A percentile compares a stretch with the other conserved stretches of the same genome.
Conservation (phyloP, 2,888 invertebrate genomes). For the Julus scanicus region DNA sequence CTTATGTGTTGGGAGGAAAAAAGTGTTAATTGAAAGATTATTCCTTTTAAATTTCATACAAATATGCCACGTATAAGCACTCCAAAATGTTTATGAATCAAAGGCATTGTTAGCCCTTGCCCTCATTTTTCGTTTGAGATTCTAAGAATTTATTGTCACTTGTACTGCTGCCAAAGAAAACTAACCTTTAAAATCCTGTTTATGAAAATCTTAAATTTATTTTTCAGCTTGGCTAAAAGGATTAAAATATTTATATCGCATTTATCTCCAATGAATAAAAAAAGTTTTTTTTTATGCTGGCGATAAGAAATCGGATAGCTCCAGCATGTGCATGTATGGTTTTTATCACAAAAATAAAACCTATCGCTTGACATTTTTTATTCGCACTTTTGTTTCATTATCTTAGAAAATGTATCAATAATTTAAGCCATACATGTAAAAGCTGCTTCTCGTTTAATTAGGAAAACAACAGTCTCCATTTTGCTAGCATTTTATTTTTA, state of each 20-base stretch:
- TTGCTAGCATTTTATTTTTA: background rate
- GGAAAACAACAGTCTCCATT: background rate
- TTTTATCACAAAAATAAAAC: constrained; percentile 12
- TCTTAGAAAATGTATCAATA: constrained; percentile 20
- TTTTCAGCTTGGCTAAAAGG: constrained; percentile 17
- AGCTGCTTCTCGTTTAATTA: background rate
- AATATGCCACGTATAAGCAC: constrained; percentile 47
- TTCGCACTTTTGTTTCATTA: constrained; percentile 43
- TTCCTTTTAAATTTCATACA: constrained; percentile 18
- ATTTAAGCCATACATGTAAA: constrained; percentile 2
- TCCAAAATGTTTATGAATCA: constrained; percentile 43
- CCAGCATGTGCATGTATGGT: constrained; percentile 21
- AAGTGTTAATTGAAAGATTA: constrained; percentile 45
- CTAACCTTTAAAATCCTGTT: constrained; percentile 47
- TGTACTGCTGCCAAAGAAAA: constrained; percentile 29
- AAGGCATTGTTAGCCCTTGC: constrained; percentile 44
- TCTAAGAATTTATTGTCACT: constrained; percentile 44
- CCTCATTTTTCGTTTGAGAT: constrained; percentile 31
- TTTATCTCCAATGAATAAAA: constrained; percentile 16
- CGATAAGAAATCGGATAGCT: constrained; percentile 18
- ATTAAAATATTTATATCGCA: constrained; percentile 45
- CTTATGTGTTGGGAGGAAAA: constrained; percentile 4
- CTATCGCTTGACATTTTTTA: constrained; percentile 18
- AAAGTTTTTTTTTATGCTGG: background rate
- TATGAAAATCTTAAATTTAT: constrained; percentile 35